A percentile compares a stretch with the other conserved stretches of the same genome.
phyloP scores from a whole-genome alignment of 2,888 invertebrate genomes.

The Zygogramma bicolorata region DNA sequence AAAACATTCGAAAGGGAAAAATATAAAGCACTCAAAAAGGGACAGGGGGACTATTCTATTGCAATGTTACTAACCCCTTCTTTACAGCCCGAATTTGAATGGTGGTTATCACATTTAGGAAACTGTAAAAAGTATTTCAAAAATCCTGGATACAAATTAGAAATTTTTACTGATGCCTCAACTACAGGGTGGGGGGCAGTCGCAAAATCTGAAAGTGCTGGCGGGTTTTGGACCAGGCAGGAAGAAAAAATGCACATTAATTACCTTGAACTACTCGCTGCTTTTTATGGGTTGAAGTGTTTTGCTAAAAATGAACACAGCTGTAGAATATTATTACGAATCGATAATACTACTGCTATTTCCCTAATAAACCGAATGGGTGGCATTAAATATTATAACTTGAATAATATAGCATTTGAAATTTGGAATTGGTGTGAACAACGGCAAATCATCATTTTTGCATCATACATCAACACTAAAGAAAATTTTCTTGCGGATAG shows the following conservation, averaged over 20 bases:
- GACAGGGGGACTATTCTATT: background rate
- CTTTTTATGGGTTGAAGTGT: slow-evolving; percentile 16
- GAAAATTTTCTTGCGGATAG: background rate
- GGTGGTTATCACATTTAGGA: slow-evolving; percentile 6
- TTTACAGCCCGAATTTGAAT: slow-evolving; percentile 9
- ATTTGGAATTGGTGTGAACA: too few relatives aligned
- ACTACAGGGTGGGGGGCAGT: slow-evolving; percentile 13
- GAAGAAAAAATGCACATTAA: background rate
- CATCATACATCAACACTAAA: too few relatives aligned
- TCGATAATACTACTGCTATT: slow-evolving; percentile 18
- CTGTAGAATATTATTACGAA: slow-evolving; percentile 10
- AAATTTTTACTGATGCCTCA: slow-evolving; percentile 20
- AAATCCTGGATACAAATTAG: background rate
- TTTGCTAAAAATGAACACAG: background rate
- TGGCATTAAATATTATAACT: too few relatives aligned
- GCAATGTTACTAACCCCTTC: too few relatives aligned
- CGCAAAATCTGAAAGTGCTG: background rate
- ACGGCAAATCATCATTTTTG: too few relatives aligned
- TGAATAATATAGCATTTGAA: too few relatives aligned
- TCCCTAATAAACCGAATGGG: background rate
- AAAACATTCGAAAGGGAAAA: slow-evolving; percentile 13
- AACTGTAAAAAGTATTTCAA: background rate
- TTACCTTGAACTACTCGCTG: slow-evolving; percentile 12
- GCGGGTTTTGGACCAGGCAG: background rate
- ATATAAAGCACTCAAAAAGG: background rate